Base-by-base conservation (phyloP, 2,888 invertebrate genomes). In the Myopa tessellatipennis region DNA sequence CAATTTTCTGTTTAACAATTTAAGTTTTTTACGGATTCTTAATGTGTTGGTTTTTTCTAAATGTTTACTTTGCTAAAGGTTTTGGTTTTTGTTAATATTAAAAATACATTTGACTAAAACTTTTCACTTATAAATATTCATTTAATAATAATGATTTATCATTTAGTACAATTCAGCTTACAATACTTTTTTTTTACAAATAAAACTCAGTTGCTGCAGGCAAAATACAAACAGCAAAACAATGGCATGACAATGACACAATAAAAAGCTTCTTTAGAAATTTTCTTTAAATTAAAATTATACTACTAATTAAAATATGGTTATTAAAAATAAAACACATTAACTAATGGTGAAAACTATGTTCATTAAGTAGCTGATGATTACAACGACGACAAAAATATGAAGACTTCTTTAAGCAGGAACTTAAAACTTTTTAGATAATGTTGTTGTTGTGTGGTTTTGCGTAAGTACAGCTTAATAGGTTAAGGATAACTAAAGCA, bases 31-130 rank as follows among this genome's bases (percentile, higher is more conserved):
- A 69, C 50, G 50, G 18, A 0, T 34, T 65, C 34, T 26, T 34
- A 38, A 38, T 70, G 14, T 5, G 26, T 52, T 52, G 3, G 1
- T 50, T 71, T n/a, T 63, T 40, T 52, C 36, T 18, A 26, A 26
- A 26, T 26, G 26, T 26, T 26, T 26, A 26, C 26, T 26, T 26
- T 26, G 26, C 26, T 26, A 26, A 26, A 26, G 26, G 26, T 26
- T 26, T 26, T 26, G 26, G 26, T 26, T 26, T 26, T 70, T 16
- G 10, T 69, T 69, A 40, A 36, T 58, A 75, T 68, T 75, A 75
- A 75, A 75, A 75, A 75, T 75, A 75, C 45, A 75, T 75, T 75
- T 75, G 75, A 75, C 75, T 75, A 75, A 68, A 68, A 69, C 60
- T 74, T 18, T 61, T 63, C 26, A 63, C 63, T 73, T 73, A 63